phyloP scores from a whole-genome alignment of 2,797 vertebrate genomes.

The Pampus argenteus region DNA sequence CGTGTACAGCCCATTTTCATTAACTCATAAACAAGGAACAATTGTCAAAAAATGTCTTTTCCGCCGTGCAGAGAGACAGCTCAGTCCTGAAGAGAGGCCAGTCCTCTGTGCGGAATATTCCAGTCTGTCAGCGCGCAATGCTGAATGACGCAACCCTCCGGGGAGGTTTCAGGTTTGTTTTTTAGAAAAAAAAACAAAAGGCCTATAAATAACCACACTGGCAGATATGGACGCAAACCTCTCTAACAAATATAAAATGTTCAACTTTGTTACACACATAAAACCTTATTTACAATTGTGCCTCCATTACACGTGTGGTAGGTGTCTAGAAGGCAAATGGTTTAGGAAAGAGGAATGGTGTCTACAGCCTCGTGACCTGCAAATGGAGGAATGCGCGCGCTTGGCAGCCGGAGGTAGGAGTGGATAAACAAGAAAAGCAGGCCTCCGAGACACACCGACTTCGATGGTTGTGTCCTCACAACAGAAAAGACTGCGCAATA shows the following conservation, averaged over 20 bases:
- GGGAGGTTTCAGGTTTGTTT: constrained; percentile 27
- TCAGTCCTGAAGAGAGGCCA: constrained; percentile 74
- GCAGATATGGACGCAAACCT: constrained; percentile 6
- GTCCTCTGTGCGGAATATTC: constrained; percentile 79
- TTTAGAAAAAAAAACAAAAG: constrained; percentile 43
- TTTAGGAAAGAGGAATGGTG: not conserved
- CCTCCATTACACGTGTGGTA: not conserved
- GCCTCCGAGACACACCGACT: constrained; percentile 52
- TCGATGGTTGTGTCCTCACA: not conserved
- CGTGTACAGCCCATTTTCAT: constrained; percentile 46
- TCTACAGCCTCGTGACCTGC: constrained; percentile 58
- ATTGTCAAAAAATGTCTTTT: constrained; percentile 53
- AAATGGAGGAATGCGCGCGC: constrained; percentile 49
- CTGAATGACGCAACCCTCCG: constrained; percentile 64
- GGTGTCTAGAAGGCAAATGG: not conserved
- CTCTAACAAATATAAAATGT: constrained; percentile 1
- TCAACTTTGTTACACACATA: constrained; percentile 18
- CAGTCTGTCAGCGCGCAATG: constrained; percentile 65
- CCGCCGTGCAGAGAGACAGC: constrained; percentile 65
- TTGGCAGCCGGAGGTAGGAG: constrained; percentile 25
- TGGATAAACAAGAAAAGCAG: constrained; percentile 64
- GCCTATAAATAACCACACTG: constrained; percentile 67
- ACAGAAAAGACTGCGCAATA: constrained; percentile 1
- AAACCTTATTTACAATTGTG: not conserved
- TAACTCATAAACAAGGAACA: constrained; percentile 54